Conservation (phyloP, 1,140 invertebrate genomes). For the Tenebrio molitor region DNA sequence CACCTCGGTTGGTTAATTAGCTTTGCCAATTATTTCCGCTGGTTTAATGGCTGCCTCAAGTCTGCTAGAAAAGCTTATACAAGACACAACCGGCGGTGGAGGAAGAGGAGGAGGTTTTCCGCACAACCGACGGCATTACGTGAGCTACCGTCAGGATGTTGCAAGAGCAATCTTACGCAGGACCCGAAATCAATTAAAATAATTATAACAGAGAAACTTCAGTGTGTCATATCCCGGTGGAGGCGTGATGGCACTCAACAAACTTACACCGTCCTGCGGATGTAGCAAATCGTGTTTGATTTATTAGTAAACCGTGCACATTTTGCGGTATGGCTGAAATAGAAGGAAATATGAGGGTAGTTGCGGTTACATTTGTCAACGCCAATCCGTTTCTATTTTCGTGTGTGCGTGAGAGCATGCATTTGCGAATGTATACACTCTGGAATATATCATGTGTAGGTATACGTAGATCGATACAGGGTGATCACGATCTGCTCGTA, state of each 20-base stretch:
- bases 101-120: neutral
- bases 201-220: conserved; percentile 18
- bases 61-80: conserved; percentile 4
- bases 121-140: neutral
- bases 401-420: conserved; percentile 46
- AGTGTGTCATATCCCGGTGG: conserved; percentile 19
- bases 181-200: conserved; percentile 32
- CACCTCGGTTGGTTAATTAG: neutral
- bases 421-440: conserved; percentile 30
- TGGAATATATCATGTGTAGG: neutral
- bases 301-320: conserved; percentile 42
- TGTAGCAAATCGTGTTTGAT: conserved; percentile 45
- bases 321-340: conserved; percentile 38
- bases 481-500: no score
- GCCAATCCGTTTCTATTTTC: conserved; percentile 49
- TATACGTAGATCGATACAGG: neutral
- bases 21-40: conserved; percentile 6
- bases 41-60: neutral
- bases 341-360: conserved; percentile 52
- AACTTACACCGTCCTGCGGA: neutral
- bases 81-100: conserved; percentile 17
- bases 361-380: conserved; percentile 52
- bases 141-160: conserved; percentile 7
- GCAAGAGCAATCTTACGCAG: neutral
- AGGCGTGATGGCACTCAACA: neutral